A percentile compares a stretch with the other conserved stretches of the same genome.
phyloP scores from a whole-genome alignment of 2,113 vertebrate genomes.

The Oncorhynchus kisutch region DNA sequence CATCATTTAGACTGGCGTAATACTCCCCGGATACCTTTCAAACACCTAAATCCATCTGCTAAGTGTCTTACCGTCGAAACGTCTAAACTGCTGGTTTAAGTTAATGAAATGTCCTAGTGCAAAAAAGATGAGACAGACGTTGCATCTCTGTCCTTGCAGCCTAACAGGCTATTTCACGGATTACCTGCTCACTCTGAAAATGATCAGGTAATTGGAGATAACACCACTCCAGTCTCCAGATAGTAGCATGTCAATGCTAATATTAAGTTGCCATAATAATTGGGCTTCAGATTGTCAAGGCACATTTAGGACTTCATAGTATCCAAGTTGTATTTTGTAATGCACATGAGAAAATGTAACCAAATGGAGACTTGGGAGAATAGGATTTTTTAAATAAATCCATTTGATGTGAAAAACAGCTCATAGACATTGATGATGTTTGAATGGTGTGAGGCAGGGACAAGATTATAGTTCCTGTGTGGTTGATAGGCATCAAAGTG shows the following conservation, averaged over 20 bases:
- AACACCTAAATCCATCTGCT: conserved; percentile 46
- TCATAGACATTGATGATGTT: conserved; percentile 37
- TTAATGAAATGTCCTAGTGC: conserved; percentile 53
- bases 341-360: conserved; percentile 31
- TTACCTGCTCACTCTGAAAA: conserved; percentile 56
- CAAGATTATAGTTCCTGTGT: conserved; percentile 31
- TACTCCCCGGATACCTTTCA: conserved; percentile 54
- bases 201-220: conserved; percentile 54
- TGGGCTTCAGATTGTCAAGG: conserved; percentile 50
- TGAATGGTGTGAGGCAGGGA: conserved; percentile 24
- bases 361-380: conserved; percentile 41
- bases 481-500: conserved; percentile 30
- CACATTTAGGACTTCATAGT: conserved; percentile 41
- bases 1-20: conserved; percentile 41
- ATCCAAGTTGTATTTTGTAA: conserved; percentile 37
- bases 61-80: conserved; percentile 33
- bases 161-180: conserved; percentile 59
- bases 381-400: conserved; percentile 28
- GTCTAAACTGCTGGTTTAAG: conserved; percentile 34
- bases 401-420: conserved; percentile 44
- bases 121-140: conserved; percentile 36
- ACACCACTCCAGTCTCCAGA: conserved; percentile 47
- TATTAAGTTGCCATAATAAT: conserved; percentile 54
- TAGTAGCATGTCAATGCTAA: conserved; percentile 55
- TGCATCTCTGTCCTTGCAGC: conserved; percentile 47